phyloP scores from a whole-genome alignment of 2,888 invertebrate species.

The Digitonthophagus gazella region DNA sequence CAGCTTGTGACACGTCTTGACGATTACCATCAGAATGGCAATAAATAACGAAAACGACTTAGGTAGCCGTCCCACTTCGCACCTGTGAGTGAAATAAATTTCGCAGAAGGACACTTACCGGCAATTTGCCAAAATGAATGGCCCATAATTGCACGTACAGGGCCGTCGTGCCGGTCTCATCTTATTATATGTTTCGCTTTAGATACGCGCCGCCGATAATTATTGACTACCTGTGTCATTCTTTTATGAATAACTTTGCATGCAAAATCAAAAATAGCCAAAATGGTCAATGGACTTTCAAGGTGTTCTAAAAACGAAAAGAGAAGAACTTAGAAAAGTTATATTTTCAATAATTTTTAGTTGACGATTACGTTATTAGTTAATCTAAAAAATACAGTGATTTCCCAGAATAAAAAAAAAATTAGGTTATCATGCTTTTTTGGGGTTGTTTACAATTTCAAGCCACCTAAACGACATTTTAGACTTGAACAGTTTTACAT shows the following conservation, averaged over 20 bases:
- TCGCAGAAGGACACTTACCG: constrained; percentile 12
- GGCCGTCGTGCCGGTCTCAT: neutral
- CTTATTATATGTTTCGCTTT: constrained; percentile 3
- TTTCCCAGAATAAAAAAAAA: too few relatives aligned
- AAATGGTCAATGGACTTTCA: neutral
- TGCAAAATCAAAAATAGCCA: neutral
- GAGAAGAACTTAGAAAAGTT: too few relatives aligned
- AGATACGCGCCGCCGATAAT: constrained; percentile 1
- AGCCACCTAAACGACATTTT: neutral
- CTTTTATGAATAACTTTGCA: neutral
- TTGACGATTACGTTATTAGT: too few relatives aligned
- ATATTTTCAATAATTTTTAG: too few relatives aligned
- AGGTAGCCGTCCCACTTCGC: constrained; percentile 4
- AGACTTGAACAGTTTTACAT: neutral
- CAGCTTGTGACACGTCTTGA: neutral
- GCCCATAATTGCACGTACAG: constrained; percentile 9
- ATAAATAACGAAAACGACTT: constrained; percentile 14
- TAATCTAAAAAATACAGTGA: too few relatives aligned
- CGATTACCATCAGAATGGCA: constrained; percentile 1
- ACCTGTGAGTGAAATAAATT: constrained; percentile 14
- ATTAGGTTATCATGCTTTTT: neutral
- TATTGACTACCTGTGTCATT: neutral
- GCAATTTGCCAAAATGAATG: constrained; percentile 15
- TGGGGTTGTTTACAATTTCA: neutral
- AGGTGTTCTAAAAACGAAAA: too few relatives aligned